Conservation (phyloP, 2,888 invertebrate genomes). For the Drosophila colorata region DNA sequence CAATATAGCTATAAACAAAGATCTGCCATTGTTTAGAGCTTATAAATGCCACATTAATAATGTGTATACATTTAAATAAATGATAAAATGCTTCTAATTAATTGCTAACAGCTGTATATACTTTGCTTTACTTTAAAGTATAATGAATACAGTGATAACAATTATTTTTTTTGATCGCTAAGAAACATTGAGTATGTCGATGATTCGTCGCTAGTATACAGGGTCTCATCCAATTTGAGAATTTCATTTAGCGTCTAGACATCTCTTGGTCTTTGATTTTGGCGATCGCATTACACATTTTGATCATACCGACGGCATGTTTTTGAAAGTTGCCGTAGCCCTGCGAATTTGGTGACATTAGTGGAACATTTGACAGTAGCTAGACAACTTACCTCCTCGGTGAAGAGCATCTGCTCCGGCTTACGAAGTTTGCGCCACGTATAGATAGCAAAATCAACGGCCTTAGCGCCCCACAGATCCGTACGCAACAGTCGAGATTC, state of each 20-base stretch:
- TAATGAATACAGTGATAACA: background rate
- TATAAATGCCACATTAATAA: too few species aligned
- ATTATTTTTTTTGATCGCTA: background rate
- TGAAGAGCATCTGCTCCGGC: background rate
- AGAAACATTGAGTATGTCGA: background rate
- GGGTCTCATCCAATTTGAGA: too few species aligned
- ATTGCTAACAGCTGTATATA: background rate
- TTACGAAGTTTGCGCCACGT: background rate
- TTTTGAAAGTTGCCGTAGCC: background rate
- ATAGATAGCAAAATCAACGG: background rate
- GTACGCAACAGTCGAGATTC: background rate
- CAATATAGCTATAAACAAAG: too few species aligned
- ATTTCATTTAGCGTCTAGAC: too few species aligned
- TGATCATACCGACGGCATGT: fast-evolving
- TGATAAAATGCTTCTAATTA: too few species aligned
- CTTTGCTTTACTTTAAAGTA: background rate
- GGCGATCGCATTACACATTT: background rate
- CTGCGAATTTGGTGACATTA: background rate
- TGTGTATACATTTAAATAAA: too few species aligned
- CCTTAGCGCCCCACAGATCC: background rate
- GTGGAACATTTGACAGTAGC: background rate
- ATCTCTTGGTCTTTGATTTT: background rate
- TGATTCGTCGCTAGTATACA: too few species aligned
- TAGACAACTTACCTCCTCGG: background rate
- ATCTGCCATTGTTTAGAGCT: too few species aligned